These are phyloP conservation scores for Molossus molossus DNA, from an alignment of 2,797 vertebrate species.

Conservation along the genomic window DNA sequence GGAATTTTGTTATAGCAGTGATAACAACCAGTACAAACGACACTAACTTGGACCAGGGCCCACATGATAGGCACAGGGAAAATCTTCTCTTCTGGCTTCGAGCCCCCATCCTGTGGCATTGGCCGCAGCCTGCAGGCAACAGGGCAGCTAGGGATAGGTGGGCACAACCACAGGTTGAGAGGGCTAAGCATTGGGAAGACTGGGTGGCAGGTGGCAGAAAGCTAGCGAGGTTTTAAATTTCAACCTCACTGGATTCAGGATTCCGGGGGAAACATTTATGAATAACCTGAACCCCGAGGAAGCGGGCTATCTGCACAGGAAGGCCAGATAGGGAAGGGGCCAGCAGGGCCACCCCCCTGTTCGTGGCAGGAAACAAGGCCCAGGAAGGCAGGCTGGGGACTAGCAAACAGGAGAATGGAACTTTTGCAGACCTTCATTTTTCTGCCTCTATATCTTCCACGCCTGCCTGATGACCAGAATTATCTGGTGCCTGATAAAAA, in stretches of 20 bases:
- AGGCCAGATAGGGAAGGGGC: background rate
- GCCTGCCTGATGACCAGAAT: background rate
- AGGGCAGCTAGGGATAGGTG: background rate
- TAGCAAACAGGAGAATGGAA: background rate
- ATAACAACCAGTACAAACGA: background rate
- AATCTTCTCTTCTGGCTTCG: background rate
- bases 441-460: background rate
- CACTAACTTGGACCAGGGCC: background rate
- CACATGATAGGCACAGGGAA: background rate
- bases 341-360: too few species aligned
- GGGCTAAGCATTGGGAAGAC: background rate
- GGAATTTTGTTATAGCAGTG: background rate
- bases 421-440: background rate
- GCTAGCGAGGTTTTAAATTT: background rate
- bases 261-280: background rate
- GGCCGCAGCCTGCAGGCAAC: background rate
- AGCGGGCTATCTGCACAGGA: background rate
- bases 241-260: background rate
- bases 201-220: background rate
- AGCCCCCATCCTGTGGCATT: background rate
- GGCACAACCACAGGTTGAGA: accelerated
- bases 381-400: background rate
- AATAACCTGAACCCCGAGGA: background rate
- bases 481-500: background rate
- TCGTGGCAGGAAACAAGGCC: background rate